Conservation (phyloP, 1,140 invertebrate genomes). For the Archivesica marissinica region DNA sequence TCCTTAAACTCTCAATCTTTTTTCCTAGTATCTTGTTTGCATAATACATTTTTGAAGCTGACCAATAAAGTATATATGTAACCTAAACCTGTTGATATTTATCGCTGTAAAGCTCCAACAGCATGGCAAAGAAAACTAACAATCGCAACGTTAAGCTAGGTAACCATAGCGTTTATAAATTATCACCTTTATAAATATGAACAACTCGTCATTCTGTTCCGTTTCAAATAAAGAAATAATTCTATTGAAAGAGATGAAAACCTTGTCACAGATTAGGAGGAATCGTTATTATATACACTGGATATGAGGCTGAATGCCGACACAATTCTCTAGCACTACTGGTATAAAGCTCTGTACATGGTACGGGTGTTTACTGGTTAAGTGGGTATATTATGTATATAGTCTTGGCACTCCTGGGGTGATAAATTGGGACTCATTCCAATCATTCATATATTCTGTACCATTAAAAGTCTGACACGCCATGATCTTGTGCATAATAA, state of each 20-base stretch:
- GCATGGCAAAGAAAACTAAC: no score
- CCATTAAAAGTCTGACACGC: conserved; percentile 46
- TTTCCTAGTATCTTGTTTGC: no score
- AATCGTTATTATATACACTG: neutral
- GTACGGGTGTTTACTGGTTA: neutral
- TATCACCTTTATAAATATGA: no score
- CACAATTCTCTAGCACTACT: neutral
- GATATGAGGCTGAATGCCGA: neutral
- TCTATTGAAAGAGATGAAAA: neutral
- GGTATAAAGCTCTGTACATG: neutral
- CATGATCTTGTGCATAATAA: conserved; percentile 7
- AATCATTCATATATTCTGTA: conserved; percentile 4
- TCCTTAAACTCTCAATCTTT: no score
- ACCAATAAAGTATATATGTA: no score
- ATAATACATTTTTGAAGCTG: no score
- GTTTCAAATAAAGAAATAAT: no score
- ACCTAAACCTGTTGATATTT: no score
- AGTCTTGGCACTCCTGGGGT: neutral
- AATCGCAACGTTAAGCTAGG: no score
- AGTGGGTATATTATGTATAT: neutral
- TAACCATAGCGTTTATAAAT: no score
- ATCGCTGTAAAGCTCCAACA: no score
- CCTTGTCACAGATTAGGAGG: conserved; percentile 14
- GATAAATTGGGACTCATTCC: neutral
- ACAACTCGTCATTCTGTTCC: no score